Base-by-base conservation (phyloP, 2,797 vertebrate species). In the Aplochiton taeniatus region DNA sequence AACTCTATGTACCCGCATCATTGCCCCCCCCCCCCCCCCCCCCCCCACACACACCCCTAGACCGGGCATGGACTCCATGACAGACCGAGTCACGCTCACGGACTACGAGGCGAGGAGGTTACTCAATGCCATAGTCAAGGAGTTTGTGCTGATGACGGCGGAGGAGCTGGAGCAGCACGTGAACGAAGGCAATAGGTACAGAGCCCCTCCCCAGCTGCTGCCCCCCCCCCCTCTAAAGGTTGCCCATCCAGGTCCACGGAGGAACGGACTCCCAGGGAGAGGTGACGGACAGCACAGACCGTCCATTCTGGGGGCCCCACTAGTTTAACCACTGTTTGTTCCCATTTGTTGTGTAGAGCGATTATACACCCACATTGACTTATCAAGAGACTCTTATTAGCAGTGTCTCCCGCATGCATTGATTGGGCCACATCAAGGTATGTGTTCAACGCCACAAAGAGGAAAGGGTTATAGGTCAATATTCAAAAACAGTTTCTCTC, bases 101-200 rank as follows among this genome's bases (percentile, higher is more conserved):
- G 95, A 98, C 73, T 95, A 95, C 0, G 95, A 99, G 84, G 93
- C 94, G 0, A 92, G 92, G 63, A 82, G 95, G 85, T 90, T 99
- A 85, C 89, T 98, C 86, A 96, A 94, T 18, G 94, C 95, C 0
- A 90, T 98, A 19, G 87, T 96, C 69, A 96, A 94, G 88, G 94
- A 95, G 80, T 96, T 96, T 68, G 79, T 96, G 77, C 95, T 96
- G 89, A 93, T 95, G 93, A 95, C 93, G 4, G 90, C 93, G 5
- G 93, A 95, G 57, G 95, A 96, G 50, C 79, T 94, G 91, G 94
- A 95, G 46, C 92, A 93, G 85, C 87, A 91, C 78, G 90, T 87
- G 1, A 87, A 80, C 0, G 94, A 95, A n/a, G 94, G 89, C 63
- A 94, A 93, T 87, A 96, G 96, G 97, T 98, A 93, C 88, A 74